phyloP scores from a whole-genome alignment of 2,888 invertebrate species.

The Pseudococcus longispinus region DNA sequence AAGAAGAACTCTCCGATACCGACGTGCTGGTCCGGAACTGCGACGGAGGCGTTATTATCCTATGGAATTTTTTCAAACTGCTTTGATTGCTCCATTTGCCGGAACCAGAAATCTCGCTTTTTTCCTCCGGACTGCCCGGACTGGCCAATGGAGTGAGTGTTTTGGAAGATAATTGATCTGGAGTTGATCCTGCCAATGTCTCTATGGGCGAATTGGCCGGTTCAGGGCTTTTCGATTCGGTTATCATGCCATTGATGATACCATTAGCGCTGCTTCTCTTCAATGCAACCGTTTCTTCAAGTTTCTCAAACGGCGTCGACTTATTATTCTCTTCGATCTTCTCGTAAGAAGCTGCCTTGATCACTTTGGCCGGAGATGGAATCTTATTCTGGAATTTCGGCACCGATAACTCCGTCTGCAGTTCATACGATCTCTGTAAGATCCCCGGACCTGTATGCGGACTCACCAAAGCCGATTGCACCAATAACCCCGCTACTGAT shows the following conservation, averaged over 20 bases:
- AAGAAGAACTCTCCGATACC: slow-evolving; percentile 43
- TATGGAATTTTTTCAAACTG: slow-evolving; percentile 39
- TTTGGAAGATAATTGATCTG: slow-evolving; percentile 61
- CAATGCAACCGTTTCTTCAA: neutral
- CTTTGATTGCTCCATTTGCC: slow-evolving; percentile 48
- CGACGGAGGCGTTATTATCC: slow-evolving; percentile 55
- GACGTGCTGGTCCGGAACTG: slow-evolving; percentile 47
- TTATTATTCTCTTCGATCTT: neutral
- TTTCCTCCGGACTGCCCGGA: slow-evolving; percentile 58
- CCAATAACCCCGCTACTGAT: slow-evolving; percentile 71
- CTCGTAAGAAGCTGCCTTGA: slow-evolving; percentile 9
- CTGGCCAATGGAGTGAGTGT: slow-evolving; percentile 63
- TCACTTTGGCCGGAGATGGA: neutral
- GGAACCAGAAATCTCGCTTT: slow-evolving; percentile 42
- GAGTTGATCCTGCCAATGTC: slow-evolving; percentile 55
- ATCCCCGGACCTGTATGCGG: slow-evolving; percentile 54
- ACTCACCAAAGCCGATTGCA: slow-evolving; percentile 64
- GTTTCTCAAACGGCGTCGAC: neutral
- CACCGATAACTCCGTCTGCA: slow-evolving; percentile 10
- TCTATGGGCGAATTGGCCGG: slow-evolving; percentile 57
- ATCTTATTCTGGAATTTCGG: slow-evolving; percentile 30
- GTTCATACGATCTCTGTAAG: slow-evolving; percentile 36
- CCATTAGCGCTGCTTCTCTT: slow-evolving; percentile 13
- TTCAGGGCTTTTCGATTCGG: slow-evolving; percentile 4
- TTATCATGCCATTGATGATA: neutral